phyloP scores from a whole-genome alignment of 1,140 invertebrate genomes.

The Caenorhabditis latens region DNA sequence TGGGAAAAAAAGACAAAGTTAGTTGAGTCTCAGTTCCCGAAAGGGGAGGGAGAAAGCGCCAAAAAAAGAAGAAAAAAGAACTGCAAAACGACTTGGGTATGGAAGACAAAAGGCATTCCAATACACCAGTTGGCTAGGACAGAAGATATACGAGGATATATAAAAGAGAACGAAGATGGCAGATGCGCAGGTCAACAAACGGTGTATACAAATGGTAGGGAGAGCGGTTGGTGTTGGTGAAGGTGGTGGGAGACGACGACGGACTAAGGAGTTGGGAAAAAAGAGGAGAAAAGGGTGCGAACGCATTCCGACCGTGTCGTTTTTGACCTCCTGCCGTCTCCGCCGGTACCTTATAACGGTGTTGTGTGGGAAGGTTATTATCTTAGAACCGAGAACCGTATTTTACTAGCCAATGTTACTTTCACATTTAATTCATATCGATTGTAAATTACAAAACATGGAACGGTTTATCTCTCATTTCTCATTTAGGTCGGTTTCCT shows the following conservation, averaged over 20 bases:
- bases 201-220: conserved; percentile 53
- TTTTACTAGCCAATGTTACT: neutral
- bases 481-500: neutral
- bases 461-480: no score
- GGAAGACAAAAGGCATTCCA: conserved; percentile 45
- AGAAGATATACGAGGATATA: conserved; percentile 51
- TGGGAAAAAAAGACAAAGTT: no score
- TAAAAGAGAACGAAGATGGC: conserved; percentile 51
- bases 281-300: conserved; percentile 7
- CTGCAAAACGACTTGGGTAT: neutral
- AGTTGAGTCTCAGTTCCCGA: no score
- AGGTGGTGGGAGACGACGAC: neutral
- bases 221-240: conserved; percentile 17
- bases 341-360: neutral
- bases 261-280: conserved; percentile 44
- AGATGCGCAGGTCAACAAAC: conserved; percentile 48
- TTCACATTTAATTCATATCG: no score
- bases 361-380: neutral
- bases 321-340: neutral
- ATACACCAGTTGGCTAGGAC: neutral
- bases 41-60: no score
- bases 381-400: neutral
- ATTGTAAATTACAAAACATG: no score
- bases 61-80: neutral
- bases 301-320: conserved; percentile 54